These are phyloP conservation scores for Bedellia somnulentella DNA, from an alignment of 2,888 invertebrate species.

Conservation along the genomic window DNA sequence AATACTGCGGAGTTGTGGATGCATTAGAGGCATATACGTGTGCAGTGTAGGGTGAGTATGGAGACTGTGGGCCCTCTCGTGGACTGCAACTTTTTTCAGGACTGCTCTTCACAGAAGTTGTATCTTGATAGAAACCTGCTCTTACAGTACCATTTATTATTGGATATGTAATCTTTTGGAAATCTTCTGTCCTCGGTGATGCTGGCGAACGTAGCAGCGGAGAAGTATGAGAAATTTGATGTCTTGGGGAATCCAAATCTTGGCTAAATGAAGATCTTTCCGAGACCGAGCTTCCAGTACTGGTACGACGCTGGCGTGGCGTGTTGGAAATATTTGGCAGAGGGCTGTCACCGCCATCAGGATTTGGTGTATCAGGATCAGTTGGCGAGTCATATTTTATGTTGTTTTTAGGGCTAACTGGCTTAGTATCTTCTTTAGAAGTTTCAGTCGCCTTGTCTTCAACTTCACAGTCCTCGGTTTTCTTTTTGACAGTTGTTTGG, in stretches of 20 bases:
- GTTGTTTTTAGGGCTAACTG: slow-evolving; percentile 27
- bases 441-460: slow-evolving; percentile 50
- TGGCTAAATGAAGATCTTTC: slow-evolving; percentile 79
- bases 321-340: slow-evolving; percentile 28
- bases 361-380: slow-evolving; percentile 33
- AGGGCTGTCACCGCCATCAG: slow-evolving; percentile 47
- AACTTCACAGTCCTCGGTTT: slow-evolving; percentile 54
- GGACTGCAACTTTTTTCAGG: slow-evolving; percentile 85
- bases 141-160: slow-evolving; percentile 80
- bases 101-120: slow-evolving; percentile 79
- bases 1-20: slow-evolving; percentile 39
- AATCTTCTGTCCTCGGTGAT: slow-evolving; percentile 73
- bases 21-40: slow-evolving; percentile 49
- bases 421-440: slow-evolving; percentile 23
- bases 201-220: slow-evolving; percentile 75
- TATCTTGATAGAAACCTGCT: slow-evolving; percentile 88
- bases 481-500: slow-evolving; percentile 61
- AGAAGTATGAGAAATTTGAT: slow-evolving; percentile 73
- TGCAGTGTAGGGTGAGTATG: slow-evolving; percentile 45
- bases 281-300: slow-evolving; percentile 78
- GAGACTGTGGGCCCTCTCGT: slow-evolving; percentile 66
- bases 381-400: slow-evolving; percentile 40
- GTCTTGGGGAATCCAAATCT: slow-evolving; percentile 73
- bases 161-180: slow-evolving; percentile 69
- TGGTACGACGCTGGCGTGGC: slow-evolving; percentile 68